Evolutionary conservation across 2,113 vertebrate genomes (phyloP).

Genomic region (Seriola rivoliana): DNA sequence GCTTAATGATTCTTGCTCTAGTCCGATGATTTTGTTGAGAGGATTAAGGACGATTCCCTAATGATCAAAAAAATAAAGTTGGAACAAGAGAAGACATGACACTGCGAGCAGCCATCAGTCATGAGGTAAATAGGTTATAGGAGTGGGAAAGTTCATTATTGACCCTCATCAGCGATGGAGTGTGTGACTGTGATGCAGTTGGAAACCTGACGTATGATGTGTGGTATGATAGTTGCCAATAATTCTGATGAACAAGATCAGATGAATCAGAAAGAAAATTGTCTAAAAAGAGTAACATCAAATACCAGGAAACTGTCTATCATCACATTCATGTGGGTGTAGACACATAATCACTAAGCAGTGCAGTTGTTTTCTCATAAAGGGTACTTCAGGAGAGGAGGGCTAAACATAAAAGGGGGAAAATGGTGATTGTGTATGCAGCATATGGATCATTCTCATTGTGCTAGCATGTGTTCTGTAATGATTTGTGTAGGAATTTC

Average conservation of each 20-base stretch:
- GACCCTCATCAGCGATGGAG: no score
- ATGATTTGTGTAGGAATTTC: conserved; percentile 55
- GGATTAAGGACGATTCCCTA: no score
- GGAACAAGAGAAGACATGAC: neutral
- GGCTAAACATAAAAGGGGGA: conserved; percentile 12
- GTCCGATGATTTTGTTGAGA: no score
- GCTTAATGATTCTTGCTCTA: no score
- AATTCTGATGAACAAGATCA: neutral
- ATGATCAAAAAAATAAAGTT: no score
- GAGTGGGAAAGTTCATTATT: neutral
- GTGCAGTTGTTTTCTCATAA: conserved; percentile 16
- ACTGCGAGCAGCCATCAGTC: neutral
- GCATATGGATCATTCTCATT: conserved; percentile 54
- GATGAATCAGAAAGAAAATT: neutral
- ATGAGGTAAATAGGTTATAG: neutral
- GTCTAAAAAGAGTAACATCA: conserved; percentile 5
- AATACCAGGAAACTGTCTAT: neutral
- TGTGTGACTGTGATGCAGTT: neutral
- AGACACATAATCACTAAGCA: neutral
- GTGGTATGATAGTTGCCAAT: neutral
- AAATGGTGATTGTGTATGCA: conserved; percentile 6
- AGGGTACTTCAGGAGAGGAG: neutral
- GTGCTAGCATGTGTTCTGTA: conserved; percentile 54
- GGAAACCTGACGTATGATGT: neutral
- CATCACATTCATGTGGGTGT: neutral